Evolutionary conservation across 2,113 vertebrate genomes (phyloP), one percentile per base, ranked within the genome.

Genomic region (Helogale parvula): DNA sequence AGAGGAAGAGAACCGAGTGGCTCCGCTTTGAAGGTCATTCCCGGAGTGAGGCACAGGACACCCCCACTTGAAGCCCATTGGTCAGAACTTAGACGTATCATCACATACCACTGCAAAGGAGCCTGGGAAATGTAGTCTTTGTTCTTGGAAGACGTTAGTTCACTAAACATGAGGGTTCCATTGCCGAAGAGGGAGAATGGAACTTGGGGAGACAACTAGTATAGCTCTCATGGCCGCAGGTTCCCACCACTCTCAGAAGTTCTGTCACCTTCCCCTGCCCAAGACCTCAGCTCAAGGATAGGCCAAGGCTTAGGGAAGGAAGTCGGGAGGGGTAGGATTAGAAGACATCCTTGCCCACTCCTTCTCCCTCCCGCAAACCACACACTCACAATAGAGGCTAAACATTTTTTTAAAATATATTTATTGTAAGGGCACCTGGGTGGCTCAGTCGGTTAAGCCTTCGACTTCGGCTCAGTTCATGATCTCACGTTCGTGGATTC

Each of bases 51-150:
- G 50, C 10, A 11, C 7, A 14, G 10, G 57, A 31, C 83, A 74
- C 4, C 0, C 47, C 84, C 50, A 63, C 31, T 45, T 63, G 12
- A 41, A 93, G 25, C 41, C 68, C 50, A 85, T 10, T 88, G 92
- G 68, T 27, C 35, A 52, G 4, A 14, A 15, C 29, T 19, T 33
- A 69, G 35, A 35, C 38, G 65, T 23, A 2, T 60, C 81, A 63
- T 17, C 35, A 47, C 10, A 63, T 52, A 7, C 35, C 4, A 35
- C 77, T 71, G 57, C 90, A 95, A 86, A 92, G 84, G 8, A n/a
- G 11, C 2, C 60, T 82, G 57, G 57, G 83, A 69, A 95, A 69
- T 76, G 77, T 72, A 79, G 84, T 96, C 79, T 89, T 89, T 63
- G 38, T n/a, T 90, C 52, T 83, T 33, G n/a, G 33, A n/a, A 7